Conservation (phyloP, 1,140 invertebrate genomes). For the Sycophila sp. region DNA sequence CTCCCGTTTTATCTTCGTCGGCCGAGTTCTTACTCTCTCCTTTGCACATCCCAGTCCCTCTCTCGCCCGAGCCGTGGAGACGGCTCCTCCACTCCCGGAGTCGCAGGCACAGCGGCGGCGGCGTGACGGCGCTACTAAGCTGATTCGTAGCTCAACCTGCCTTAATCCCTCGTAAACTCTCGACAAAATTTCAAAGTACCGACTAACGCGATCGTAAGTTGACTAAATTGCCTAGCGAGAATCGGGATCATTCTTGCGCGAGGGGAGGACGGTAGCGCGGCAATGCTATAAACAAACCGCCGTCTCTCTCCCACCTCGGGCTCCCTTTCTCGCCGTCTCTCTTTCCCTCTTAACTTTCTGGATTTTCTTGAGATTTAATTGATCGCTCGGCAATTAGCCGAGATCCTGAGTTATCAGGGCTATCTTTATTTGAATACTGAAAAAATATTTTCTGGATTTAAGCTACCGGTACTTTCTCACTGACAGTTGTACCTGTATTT, state of each 20-base stretch:
- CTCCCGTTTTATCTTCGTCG: constrained; percentile 38
- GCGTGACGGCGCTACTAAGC: constrained; percentile 40
- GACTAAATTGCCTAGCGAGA: constrained; percentile 37
- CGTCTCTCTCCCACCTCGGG: constrained; percentile 1
- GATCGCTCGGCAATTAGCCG: constrained; percentile 39
- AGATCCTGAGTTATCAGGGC: not conserved
- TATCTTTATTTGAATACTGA: no score
- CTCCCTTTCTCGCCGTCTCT: not conserved
- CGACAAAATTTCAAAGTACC: constrained; percentile 44
- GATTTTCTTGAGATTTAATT: constrained; percentile 34
- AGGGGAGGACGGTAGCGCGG: constrained; percentile 26
- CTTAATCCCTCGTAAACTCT: constrained; percentile 55
- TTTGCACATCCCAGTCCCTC: no score
- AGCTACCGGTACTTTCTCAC: no score
- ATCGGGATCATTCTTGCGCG: constrained; percentile 29
- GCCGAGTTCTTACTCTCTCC: not conserved
- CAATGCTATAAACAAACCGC: constrained; percentile 18
- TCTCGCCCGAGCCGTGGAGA: no score
- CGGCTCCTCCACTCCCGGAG: no score
- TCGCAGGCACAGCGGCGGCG: not conserved
- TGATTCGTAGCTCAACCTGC: constrained; percentile 48
- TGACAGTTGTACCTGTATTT: no score
- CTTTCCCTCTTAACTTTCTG: constrained; percentile 18
- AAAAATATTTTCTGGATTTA: no score
- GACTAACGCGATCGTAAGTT: constrained; percentile 35